These are phyloP conservation scores for Oplegnathus fasciatus DNA, from an alignment of 2,113 vertebrate genomes.

Conservation along the genomic window DNA sequence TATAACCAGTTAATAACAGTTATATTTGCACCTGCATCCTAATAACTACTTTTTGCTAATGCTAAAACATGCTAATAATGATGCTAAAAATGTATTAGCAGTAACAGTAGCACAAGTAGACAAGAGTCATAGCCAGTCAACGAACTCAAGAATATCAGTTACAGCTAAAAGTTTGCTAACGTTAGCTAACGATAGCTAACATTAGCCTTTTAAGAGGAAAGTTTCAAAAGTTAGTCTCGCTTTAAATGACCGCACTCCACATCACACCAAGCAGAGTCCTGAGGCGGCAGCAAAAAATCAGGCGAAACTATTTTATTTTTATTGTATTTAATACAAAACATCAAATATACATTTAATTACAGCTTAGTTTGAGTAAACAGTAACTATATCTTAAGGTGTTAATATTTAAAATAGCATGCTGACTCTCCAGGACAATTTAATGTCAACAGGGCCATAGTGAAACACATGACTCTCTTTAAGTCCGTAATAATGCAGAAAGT, in stretches of 20 bases:
- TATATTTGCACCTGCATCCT: not conserved
- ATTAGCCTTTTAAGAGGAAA: not conserved
- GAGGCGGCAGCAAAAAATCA: slow-evolving; percentile 7
- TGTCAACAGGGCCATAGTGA: not conserved
- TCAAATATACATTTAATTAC: slow-evolving; percentile 72
- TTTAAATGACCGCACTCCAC: not conserved
- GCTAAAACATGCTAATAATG: not conserved
- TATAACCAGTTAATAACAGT: not conserved
- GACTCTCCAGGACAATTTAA: slow-evolving; percentile 3
- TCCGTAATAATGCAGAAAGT: slow-evolving; percentile 53
- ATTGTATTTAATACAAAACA: slow-evolving; percentile 66
- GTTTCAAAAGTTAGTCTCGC: not conserved
- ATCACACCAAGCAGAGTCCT: not conserved
- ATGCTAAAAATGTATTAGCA: not conserved
- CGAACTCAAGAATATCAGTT: not conserved
- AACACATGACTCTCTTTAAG: slow-evolving; percentile 37
- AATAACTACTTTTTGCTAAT: not conserved
- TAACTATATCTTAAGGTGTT: slow-evolving; percentile 12
- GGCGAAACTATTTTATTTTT: slow-evolving; percentile 36
- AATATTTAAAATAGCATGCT: slow-evolving; percentile 21
- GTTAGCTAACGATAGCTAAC: not conserved
- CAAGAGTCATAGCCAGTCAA: not conserved
- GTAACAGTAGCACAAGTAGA: not conserved
- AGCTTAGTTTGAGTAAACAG: slow-evolving; percentile 38
- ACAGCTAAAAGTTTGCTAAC: not conserved